These are phyloP conservation scores for Clarias fuscus DNA, from an alignment of 2,797 vertebrate genomes.

Conservation along the genomic window DNA sequence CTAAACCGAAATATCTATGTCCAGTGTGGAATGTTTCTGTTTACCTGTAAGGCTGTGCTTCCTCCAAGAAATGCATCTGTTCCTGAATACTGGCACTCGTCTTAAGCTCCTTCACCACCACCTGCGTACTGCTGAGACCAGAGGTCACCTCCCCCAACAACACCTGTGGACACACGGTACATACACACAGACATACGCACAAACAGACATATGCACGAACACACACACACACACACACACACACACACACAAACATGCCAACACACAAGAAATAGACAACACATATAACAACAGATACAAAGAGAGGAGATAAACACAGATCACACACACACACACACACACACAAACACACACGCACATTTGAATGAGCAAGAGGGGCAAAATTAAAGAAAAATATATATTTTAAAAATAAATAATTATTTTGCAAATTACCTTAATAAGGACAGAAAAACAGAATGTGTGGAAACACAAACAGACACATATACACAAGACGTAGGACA, in stretches of 20 bases:
- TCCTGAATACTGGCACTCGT: conserved; percentile 85
- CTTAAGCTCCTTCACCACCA: conserved; percentile 95
- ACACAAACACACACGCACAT: conserved; percentile 23
- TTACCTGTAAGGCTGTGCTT: conserved; percentile 90
- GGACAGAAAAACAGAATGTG: neutral
- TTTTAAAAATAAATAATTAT: conserved; percentile 13
- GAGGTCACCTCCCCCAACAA: conserved; percentile 90
- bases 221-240: conserved; percentile 48
- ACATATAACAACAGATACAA: conserved; percentile 41
- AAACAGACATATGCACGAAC: conserved; percentile 38
- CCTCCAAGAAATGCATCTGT: conserved; percentile 93
- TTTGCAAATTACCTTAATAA: conserved; percentile 32
- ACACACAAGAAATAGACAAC: conserved; percentile 37
- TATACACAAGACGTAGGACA: conserved; percentile 21
- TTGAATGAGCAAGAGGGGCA: neutral
- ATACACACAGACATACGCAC: conserved; percentile 44
- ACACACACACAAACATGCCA: conserved; percentile 37
- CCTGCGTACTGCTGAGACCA: conserved; percentile 82
- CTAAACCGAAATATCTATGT: neutral
- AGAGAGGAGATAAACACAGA: conserved; percentile 44
- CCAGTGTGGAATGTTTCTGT: neutral
- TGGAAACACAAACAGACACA: conserved; percentile 30
- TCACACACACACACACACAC: conserved; percentile 25
- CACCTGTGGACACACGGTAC: conserved; percentile 73
- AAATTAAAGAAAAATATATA: neutral